phyloP scores from a whole-genome alignment of 2,888 invertebrate species.

The Iselma pallidipennis region DNA sequence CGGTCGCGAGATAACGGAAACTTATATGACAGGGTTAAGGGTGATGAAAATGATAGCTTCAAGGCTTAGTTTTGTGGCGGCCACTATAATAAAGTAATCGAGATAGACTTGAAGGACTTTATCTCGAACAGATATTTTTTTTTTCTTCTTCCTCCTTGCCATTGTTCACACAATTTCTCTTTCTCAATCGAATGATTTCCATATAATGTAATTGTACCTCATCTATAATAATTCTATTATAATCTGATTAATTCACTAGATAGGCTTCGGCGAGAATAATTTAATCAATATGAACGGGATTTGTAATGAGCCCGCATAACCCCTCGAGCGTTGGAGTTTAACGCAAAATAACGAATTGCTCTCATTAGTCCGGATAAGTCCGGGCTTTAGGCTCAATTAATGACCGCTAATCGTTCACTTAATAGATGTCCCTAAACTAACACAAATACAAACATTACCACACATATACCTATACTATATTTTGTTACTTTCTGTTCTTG shows the following conservation, averaged over 20 bases:
- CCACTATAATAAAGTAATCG: conserved; percentile 52
- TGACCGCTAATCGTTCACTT: conserved; percentile 34
- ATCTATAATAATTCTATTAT: conserved; percentile 15
- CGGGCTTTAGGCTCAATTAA: conserved; percentile 30
- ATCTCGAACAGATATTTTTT: conserved; percentile 4
- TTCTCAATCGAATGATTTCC: neutral
- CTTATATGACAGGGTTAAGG: conserved; percentile 59
- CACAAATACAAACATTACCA: neutral
- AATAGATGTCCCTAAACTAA: conserved; percentile 28
- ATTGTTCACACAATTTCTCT: conserved; percentile 9
- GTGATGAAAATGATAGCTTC: conserved; percentile 57
- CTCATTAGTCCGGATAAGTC: conserved; percentile 28
- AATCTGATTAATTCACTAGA: neutral
- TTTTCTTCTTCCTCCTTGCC: conserved; percentile 9
- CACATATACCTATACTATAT: conserved; percentile 13
- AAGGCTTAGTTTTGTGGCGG: conserved; percentile 50
- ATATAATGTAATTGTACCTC: neutral
- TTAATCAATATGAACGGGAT: conserved; percentile 25
- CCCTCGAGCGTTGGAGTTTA: conserved; percentile 10
- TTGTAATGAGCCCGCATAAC: conserved; percentile 23
- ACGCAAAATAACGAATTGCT: conserved; percentile 24
- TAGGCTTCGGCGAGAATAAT: neutral
- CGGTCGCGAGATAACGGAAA: conserved; percentile 52
- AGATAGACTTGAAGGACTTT: conserved; percentile 42
- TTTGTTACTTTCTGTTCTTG: neutral